phyloP scores from a whole-genome alignment of 1,140 invertebrate species.

The Tetramorium simillimum region DNA sequence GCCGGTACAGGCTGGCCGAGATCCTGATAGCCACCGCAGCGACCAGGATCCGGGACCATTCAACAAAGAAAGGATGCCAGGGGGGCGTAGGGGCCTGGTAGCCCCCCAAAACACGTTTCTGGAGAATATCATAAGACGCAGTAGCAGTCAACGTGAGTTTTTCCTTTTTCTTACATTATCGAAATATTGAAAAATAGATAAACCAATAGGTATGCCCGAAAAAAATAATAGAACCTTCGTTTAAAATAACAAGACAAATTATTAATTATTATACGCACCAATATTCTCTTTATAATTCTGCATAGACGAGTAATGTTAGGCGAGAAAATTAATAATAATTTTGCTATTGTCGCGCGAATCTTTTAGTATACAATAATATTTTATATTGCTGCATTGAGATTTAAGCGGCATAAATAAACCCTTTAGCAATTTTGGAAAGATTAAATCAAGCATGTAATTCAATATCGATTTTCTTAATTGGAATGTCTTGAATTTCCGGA shows the following conservation, averaged over 20 bases:
- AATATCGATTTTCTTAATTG: constrained; percentile 58
- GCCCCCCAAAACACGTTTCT: constrained; percentile 99
- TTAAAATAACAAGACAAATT: not conserved
- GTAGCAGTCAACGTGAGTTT: constrained; percentile 98
- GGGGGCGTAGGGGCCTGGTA: constrained; percentile 97
- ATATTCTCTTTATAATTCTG: not conserved
- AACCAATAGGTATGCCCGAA: not conserved
- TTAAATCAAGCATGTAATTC: constrained; percentile 47
- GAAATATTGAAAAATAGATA: not conserved
- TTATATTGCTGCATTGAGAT: not conserved
- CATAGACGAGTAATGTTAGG: not conserved
- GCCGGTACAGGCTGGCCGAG: constrained; percentile 59
- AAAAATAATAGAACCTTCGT: not conserved
- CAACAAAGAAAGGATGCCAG: constrained; percentile 91
- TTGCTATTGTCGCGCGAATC: not conserved
- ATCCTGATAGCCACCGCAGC: constrained; percentile 70
- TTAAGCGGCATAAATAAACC: constrained; percentile 21
- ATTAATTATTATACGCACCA: constrained; percentile 10
- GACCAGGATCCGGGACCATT: constrained; percentile 72
- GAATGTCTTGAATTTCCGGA: constrained; percentile 52
- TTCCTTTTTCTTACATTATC: constrained; percentile 28
- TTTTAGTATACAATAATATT: not conserved
- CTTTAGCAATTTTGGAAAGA: constrained; percentile 27
- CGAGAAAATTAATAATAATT: constrained; percentile 1
- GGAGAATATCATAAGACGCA: constrained; percentile 99